A percentile compares a stretch with the other conserved stretches of the same genome.
phyloP scores from a whole-genome alignment of 1,140 invertebrate genomes.

The Nylanderia fulva region DNA sequence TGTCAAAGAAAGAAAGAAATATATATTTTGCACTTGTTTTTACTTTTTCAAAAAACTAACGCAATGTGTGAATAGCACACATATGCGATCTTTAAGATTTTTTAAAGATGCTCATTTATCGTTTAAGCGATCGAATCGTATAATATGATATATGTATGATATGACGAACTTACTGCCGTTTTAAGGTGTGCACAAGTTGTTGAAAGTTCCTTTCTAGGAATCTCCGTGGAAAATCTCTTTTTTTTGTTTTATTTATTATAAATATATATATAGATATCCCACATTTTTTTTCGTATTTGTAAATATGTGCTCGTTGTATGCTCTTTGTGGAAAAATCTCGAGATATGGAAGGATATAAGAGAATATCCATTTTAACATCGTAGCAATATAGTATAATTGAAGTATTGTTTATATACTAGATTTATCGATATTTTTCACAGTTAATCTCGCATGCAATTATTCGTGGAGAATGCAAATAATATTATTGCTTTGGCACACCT shows the following conservation, averaged over 20 bases:
- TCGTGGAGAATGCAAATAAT: conserved; percentile 55
- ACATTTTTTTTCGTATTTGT: conserved; percentile 35
- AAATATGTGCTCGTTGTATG: conserved; percentile 53
- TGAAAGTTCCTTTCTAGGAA: conserved; percentile 69
- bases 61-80: conserved; percentile 58
- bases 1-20: conserved; percentile 17
- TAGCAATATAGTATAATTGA: conserved; percentile 47
- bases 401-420: conserved; percentile 57
- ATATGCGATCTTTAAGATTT: conserved; percentile 56
- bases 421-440: conserved; percentile 51
- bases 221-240: conserved; percentile 32
- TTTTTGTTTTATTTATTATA: conserved; percentile 57
- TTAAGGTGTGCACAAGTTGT: conserved; percentile 75
- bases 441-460: conserved; percentile 46
- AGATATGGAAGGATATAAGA: conserved; percentile 29
- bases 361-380: conserved; percentile 46
- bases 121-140: conserved; percentile 43
- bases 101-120: conserved; percentile 54
- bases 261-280: background rate
- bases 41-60: conserved; percentile 47
- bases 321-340: conserved; percentile 71
- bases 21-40: conserved; percentile 66
- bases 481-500: conserved; percentile 62
- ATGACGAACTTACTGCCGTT: conserved; percentile 77
- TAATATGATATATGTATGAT: conserved; percentile 11